Evolutionary conservation across 2,888 invertebrate genomes (phyloP).

Genomic region (Agriopis leucophaearia): DNA sequence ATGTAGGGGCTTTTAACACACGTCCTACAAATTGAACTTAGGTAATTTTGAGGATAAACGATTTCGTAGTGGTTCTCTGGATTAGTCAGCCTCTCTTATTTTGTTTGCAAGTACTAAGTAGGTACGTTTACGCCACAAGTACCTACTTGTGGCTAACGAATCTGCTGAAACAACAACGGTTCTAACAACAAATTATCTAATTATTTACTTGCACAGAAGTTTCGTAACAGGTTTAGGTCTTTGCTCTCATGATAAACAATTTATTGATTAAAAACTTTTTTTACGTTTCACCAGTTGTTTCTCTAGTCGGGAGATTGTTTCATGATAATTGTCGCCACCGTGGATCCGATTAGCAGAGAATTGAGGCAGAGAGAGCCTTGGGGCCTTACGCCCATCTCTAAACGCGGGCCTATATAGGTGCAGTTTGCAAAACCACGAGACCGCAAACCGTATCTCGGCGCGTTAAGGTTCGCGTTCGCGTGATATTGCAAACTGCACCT

Average conservation of each 20-base stretch:
- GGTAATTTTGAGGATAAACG: conserved; percentile 14
- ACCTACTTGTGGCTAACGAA: neutral
- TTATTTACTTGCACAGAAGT: neutral
- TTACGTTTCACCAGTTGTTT: neutral
- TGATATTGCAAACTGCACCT: too few species aligned
- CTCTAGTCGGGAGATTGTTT: neutral
- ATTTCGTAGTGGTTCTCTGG: conserved; percentile 22
- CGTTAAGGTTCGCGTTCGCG: too few species aligned
- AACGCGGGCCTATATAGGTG: too few species aligned
- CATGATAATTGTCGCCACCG: neutral
- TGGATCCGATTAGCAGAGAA: neutral
- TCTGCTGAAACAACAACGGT: too few species aligned
- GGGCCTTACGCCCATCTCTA: too few species aligned
- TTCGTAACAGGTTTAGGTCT: neutral
- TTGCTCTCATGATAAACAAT: neutral
- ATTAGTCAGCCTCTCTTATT: conserved; percentile 1
- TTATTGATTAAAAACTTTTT: neutral
- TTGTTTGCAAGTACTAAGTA: neutral
- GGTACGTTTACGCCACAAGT: neutral
- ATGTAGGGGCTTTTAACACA: conserved; percentile 8
- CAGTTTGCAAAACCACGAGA: too few species aligned
- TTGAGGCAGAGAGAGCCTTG: too few species aligned
- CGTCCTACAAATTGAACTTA: conserved; percentile 18
- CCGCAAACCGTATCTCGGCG: too few species aligned
- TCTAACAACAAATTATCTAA: neutral